Percentiles rank a stretch among this genome's conserved stretches.
phyloP scores from a whole-genome alignment of 2,113 vertebrate genomes.

The Erpornis zantholeuca region DNA sequence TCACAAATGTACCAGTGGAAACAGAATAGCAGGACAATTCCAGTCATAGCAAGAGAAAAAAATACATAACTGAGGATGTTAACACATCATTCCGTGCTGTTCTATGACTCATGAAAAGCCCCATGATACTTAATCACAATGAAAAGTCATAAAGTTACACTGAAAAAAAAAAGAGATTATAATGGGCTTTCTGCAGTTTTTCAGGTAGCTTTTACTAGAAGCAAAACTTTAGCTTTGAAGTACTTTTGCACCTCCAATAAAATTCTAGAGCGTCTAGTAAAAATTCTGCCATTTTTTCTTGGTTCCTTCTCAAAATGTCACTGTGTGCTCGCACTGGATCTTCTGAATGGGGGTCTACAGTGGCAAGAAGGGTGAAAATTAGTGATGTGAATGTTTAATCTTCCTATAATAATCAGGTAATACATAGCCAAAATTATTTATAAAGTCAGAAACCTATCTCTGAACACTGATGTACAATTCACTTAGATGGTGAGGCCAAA shows the following conservation, averaged over 20 bases:
- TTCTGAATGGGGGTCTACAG: not conserved
- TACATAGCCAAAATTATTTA: not conserved
- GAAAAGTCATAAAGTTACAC: not conserved
- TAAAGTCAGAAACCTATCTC: not conserved
- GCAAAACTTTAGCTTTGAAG: not conserved
- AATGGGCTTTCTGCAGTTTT: not conserved
- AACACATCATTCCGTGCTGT: not conserved
- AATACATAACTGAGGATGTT: not conserved
- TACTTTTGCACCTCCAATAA: not conserved
- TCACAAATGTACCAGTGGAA: not conserved
- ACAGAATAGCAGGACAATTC: not conserved
- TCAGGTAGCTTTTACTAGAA: not conserved
- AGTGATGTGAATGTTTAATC: not conserved
- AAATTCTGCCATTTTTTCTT: not conserved
- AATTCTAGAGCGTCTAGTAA: not conserved
- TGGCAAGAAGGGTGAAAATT: not conserved
- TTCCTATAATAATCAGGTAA: not conserved
- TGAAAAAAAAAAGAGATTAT: not conserved
- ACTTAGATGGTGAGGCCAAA: not conserved
- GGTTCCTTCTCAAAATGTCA: not conserved
- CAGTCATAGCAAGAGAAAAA: not conserved
- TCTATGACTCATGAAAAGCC: constrained; percentile 26
- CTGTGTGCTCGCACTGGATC: not conserved
- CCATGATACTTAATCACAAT: constrained; percentile 34
- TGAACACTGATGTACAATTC: not conserved